Percentiles rank a stretch among this genome's conserved stretches.
These are phyloP conservation scores for Darevskia mixta DNA, from an alignment of 2,797 vertebrate genomes.

Conservation along the genomic window DNA sequence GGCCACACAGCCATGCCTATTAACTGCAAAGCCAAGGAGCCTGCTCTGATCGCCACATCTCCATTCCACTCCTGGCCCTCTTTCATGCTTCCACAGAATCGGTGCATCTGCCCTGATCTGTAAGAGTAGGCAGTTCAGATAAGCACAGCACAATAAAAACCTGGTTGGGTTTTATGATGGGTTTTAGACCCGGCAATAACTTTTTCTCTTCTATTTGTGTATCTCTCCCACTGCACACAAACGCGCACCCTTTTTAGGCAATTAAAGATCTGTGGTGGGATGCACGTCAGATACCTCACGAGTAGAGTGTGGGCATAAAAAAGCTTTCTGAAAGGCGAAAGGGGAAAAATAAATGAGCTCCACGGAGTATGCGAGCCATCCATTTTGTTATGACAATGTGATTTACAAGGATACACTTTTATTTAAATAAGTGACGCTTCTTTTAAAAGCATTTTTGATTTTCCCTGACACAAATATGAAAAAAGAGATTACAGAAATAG, in stretches of 20 bases:
- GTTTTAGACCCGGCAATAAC: neutral
- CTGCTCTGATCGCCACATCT: neutral
- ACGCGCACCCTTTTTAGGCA: neutral
- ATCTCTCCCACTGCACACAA: no score
- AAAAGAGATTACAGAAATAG: constrained; percentile 29
- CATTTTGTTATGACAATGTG: constrained; percentile 35
- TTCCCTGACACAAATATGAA: constrained; percentile 50
- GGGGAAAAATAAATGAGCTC: constrained; percentile 42
- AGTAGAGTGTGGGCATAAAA: constrained; percentile 51
- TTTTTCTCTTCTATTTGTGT: neutral
- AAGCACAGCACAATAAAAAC: neutral
- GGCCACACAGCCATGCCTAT: neutral
- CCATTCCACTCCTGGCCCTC: no score
- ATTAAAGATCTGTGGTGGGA: constrained; percentile 47
- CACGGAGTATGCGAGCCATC: constrained; percentile 45
- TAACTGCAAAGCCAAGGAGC: neutral
- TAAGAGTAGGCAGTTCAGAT: neutral
- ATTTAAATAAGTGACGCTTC: constrained; percentile 56
- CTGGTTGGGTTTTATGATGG: neutral
- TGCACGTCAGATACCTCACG: constrained; percentile 49
- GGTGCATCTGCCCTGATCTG: neutral
- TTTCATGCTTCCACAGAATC: neutral
- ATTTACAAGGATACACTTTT: constrained; percentile 59
- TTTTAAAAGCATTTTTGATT: constrained; percentile 57
- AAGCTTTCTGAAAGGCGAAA: constrained; percentile 51